Evolutionary conservation across 2,113 vertebrate genomes (phyloP).

Genomic region (Oreochromis spilurus): DNA sequence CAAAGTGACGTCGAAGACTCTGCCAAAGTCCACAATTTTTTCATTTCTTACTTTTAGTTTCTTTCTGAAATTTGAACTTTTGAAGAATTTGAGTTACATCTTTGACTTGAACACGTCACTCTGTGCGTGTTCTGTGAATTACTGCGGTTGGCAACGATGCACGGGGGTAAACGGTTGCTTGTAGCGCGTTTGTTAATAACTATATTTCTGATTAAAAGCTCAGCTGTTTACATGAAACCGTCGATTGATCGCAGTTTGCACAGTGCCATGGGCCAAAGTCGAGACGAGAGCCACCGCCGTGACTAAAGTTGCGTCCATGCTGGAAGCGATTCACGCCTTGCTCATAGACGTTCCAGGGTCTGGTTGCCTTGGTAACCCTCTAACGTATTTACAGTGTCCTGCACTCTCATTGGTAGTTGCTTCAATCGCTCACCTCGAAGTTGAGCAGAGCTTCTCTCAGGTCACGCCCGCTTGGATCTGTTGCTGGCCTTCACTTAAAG

Average conservation of each 20-base stretch:
- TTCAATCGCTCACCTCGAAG: neutral
- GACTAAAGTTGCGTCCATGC: neutral
- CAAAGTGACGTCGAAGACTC: neutral
- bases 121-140: neutral
- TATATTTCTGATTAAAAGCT: neutral
- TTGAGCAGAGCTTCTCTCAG: neutral
- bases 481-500: neutral
- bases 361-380: neutral
- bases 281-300: rapidly evolving
- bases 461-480: neutral
- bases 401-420: neutral
- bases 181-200: rapidly evolving
- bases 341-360: rapidly evolving
- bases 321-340: neutral
- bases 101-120: neutral
- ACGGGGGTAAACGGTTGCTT: rapidly evolving
- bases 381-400: rapidly evolving
- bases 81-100: neutral
- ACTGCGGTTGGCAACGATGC: neutral
- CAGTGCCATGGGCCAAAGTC: neutral
- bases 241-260: neutral
- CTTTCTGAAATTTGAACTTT: neutral
- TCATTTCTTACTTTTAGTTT: neutral
- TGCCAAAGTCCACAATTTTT: rapidly evolving
- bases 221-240: neutral